A percentile compares a stretch with the other conserved stretches of the same genome.
These are phyloP conservation scores for Pomacea maculata DNA, from an alignment of 1,140 invertebrate species.

Conservation along the genomic window DNA sequence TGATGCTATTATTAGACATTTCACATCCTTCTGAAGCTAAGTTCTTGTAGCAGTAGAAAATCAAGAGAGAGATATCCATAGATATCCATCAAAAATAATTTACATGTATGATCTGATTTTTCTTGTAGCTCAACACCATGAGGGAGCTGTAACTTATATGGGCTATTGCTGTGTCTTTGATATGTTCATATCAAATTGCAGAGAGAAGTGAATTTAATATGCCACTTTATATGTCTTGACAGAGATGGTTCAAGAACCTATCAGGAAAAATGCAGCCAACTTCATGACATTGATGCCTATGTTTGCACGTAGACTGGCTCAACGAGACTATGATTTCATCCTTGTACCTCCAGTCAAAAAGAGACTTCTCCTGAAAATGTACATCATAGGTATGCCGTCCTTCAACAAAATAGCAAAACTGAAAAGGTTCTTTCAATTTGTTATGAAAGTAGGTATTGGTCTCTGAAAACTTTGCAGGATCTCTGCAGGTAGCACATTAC, in stretches of 20 bases:
- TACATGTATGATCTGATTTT: no score
- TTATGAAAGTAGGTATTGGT: not conserved
- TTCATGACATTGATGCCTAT: constrained; percentile 57
- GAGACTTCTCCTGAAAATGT: constrained; percentile 60
- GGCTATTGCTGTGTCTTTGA: no score
- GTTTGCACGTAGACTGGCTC: constrained; percentile 56
- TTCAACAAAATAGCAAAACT: not conserved
- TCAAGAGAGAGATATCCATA: no score
- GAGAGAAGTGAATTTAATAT: no score
- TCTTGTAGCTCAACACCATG: no score
- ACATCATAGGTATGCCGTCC: constrained; percentile 48
- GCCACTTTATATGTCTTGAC: not conserved
- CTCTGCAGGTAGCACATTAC: not conserved
- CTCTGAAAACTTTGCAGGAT: not conserved
- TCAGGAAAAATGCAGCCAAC: constrained; percentile 51
- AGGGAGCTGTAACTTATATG: no score
- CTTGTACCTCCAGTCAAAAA: constrained; percentile 54
- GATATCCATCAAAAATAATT: no score
- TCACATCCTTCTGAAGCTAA: no score
- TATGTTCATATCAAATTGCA: no score
- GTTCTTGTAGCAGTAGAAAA: no score
- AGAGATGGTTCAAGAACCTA: constrained; percentile 59
- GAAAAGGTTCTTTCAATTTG: not conserved
- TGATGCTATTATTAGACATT: not conserved
- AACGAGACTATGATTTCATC: constrained; percentile 61